Base-by-base conservation (phyloP, 2,113 vertebrate genomes). In the Rhinolophus sinicus region DNA sequence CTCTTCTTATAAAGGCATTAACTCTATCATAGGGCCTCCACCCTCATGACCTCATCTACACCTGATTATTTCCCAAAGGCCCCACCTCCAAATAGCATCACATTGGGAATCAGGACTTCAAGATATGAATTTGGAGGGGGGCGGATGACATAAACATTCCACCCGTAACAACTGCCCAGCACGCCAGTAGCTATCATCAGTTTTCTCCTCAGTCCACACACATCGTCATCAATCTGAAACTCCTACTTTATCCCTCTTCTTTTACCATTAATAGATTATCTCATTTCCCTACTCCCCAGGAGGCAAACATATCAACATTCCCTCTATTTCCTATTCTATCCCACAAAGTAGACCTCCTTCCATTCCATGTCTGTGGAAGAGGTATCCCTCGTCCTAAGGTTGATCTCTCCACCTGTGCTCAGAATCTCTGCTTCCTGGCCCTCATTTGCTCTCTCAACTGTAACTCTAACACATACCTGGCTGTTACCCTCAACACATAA, bases 151-250 rank as follows among this genome's bases (percentile, higher is more conserved):
- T 6, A 89, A n/a, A 76, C 52, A 52, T 76, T 60, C 44, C 22
- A 40, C n/a, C 64, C 38, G 15, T 40, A 83, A 72, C 52, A 47
- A 73, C n/a, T 44, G 56, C 19, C 58, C 35, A 69, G 28, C 2
- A 19, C 3, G 28, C 64, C 44, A 44, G 19, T 21, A 35, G 28
- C 64, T 87, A 16, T n/a, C 50, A 18, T 33, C 54, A 14, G 18
- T 80, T 95, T 93, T 75, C 73, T 67, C 95, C 87, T 62, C 28
- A 30, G 14, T 65, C 75, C 22, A 69, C 50, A 69, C 33, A 90
- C n/a, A 33, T 35, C n/a, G 69, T 54, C 21, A 24, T 70, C 47
- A 35, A 3, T 70, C 44, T 44, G 54, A 72, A 67, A 89, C 54
- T 72, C 52, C 76, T 44, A 50, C 40, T 64, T 94, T 52, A 38